Base-by-base conservation (phyloP, 2,113 vertebrate genomes). In the Bufo gargarizans region DNA sequence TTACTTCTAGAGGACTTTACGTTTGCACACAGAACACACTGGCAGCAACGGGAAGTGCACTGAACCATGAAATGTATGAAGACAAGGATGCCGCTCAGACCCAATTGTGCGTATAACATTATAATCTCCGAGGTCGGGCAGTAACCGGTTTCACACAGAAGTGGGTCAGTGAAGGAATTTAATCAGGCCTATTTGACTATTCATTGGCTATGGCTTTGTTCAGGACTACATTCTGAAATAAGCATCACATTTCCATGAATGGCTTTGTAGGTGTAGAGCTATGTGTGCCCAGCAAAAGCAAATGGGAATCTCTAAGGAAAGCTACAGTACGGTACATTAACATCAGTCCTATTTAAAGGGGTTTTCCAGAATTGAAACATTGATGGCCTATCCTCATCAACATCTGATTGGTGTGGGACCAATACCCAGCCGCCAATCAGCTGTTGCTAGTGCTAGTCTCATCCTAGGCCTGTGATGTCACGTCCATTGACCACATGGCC, bases 101-200 rank as follows among this genome's bases (percentile, higher is more conserved):
- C 74, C 74, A 79, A n/a, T 79, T 79, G 85, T 78, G 85, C 85
- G 74, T 86, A 78, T 55, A 78, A 61, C 9, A 65, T 65, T 65
- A 63, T 79, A 86, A 65, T 78, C 58, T 79, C 16, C 10, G 45
- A 55, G 74, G 59, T 78, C 58, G 47, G 76, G 76, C 72, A 43
- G 76, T 67, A 67, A 72, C 53, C 50, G 33, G 19, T 71, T 33
- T 50, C 22, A 19, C 49, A 33, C 74, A n/a, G 19, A 69, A 53
- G 13, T 16, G 49, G 82, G 63, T 55, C 82, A 84, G 49, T 22
- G 50, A 84, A 53, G 20, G 71, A 71, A 67, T 69, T 33, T 56
- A 53, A 71, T 55, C 47, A 69, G 49, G 43, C 14, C 56, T 61
- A 16, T 58, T 22, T 49, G 58, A 19, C 17, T 49, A 49, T 82